These are phyloP conservation scores for Odontothrips loti DNA, from an alignment of 2,888 invertebrate genomes.

Conservation along the genomic window DNA sequence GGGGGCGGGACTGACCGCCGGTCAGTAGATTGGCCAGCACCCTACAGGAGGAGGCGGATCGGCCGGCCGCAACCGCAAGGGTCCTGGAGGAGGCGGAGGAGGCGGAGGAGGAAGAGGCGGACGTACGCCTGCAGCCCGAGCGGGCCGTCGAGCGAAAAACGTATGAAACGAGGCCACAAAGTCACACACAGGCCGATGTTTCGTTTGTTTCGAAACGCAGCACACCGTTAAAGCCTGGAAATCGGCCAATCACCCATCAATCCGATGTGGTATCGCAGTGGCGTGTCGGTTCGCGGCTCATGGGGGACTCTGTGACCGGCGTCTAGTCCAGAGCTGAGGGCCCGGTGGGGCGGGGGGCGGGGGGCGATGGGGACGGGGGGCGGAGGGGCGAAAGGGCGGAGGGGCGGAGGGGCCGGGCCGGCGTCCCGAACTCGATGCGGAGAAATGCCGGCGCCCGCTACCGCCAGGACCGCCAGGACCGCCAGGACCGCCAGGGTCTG, in stretches of 20 bases:
- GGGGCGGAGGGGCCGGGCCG: no score
- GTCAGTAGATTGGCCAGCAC: not conserved
- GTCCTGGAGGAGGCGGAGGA: no score
- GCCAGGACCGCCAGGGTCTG: not conserved
- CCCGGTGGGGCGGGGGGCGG: not conserved
- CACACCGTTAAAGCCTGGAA: no score
- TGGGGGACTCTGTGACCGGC: no score
- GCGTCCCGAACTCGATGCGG: not conserved
- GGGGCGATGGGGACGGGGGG: not conserved
- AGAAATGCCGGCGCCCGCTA: not conserved
- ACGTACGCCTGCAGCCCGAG: not conserved
- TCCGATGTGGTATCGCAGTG: no score
- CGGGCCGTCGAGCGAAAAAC: no score
- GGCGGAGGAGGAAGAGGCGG: not conserved
- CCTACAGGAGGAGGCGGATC: not conserved
- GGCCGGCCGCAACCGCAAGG: not conserved
- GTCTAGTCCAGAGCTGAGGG: not conserved
- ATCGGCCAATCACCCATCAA: no score
- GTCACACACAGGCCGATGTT: no score
- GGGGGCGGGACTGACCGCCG: not conserved
- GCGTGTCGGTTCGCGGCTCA: no score
- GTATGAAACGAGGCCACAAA: no score
- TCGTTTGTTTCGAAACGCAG: no score
- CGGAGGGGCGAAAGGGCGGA: no score
- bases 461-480: not conserved